Evolutionary conservation across 2,888 invertebrate genomes (phyloP).

Genomic region (Lacanobia oleracea): DNA sequence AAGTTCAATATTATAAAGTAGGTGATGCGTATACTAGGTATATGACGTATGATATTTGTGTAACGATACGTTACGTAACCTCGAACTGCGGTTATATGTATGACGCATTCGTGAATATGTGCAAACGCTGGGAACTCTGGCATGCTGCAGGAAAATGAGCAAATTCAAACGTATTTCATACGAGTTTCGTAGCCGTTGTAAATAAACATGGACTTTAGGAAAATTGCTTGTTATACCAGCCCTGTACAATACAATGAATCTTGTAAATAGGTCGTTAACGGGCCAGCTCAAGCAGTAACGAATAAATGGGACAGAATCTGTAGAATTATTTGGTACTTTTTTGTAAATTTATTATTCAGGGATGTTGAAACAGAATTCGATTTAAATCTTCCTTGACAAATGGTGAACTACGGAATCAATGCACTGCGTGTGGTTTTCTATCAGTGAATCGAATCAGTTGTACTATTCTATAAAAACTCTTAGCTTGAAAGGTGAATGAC

Average conservation of each 20-base stretch:
- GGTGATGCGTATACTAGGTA: neutral
- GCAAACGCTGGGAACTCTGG: conserved; percentile 38
- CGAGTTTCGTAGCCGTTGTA: conserved; percentile 8
- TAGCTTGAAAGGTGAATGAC: no score
- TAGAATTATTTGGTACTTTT: no score
- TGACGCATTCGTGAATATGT: conserved; percentile 48
- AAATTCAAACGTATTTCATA: conserved; percentile 6
- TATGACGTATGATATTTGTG: conserved; percentile 13
- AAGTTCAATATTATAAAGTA: conserved; percentile 23
- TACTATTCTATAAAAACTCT: no score
- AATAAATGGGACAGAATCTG: neutral
- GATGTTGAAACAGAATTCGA: neutral
- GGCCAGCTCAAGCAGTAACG: neutral
- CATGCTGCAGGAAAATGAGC: conserved; percentile 34
- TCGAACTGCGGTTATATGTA: conserved; percentile 38
- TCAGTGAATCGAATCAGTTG: neutral
- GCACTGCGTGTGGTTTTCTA: neutral
- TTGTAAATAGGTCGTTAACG: neutral
- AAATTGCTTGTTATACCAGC: neutral
- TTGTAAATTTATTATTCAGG: neutral
- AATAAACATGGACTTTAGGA: neutral
- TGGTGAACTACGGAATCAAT: neutral
- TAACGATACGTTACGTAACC: conserved; percentile 38
- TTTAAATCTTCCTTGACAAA: neutral
- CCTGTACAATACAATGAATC: neutral